Evolutionary conservation across 2,888 invertebrate genomes (phyloP).

Genomic region (Proisotoma minuta): DNA sequence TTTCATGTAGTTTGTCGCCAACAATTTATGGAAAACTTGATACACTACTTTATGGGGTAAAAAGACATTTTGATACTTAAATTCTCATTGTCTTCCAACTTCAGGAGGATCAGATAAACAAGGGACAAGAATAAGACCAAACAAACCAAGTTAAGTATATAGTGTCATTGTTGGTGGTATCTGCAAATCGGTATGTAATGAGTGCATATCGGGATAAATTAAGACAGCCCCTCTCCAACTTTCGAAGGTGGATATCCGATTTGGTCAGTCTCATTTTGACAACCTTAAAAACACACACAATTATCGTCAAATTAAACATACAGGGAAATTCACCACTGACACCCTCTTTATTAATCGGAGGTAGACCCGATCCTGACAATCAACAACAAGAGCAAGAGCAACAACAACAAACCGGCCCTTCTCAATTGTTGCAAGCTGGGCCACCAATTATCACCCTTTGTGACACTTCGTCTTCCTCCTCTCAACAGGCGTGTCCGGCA

Average conservation of each 20-base stretch:
- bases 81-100: no score
- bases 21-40: no score
- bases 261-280: constrained; percentile 45
- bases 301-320: not conserved
- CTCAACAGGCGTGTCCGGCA: not conserved
- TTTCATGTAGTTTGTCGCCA: no score
- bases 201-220: constrained; percentile 46
- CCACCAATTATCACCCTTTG: not conserved
- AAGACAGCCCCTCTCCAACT: constrained; percentile 42
- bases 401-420: not conserved
- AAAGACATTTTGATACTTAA: no score
- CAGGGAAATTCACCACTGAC: not conserved
- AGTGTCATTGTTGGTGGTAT: no score
- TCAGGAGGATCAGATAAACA: not conserved
- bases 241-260: constrained; percentile 46
- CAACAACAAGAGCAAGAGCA: not conserved
- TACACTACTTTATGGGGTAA: no score
- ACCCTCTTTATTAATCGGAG: not conserved
- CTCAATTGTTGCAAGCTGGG: not conserved
- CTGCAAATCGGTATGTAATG: constrained; percentile 38
- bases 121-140: no score
- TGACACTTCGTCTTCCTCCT: no score
- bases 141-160: no score
- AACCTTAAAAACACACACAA: not conserved
- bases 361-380: not conserved